Base-by-base conservation (phyloP, 2,797 vertebrate species). In the Melanotaenia maccullochi region DNA sequence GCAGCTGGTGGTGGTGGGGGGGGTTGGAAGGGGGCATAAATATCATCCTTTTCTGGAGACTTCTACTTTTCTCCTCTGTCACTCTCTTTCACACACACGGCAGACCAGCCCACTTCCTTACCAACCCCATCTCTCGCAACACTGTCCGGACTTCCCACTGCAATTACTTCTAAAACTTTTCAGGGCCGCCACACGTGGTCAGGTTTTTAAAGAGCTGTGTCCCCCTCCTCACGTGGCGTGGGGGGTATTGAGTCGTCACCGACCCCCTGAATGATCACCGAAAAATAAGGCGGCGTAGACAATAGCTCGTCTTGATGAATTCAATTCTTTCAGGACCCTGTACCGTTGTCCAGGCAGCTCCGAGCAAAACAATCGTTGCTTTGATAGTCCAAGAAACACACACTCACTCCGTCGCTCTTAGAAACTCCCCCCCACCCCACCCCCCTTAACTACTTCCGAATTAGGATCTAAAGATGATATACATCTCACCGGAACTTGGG, bases 141-240 rank as follows among this genome's bases (percentile, higher is more conserved):
- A 57, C 85, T 82, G 90, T 89, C 92, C 92, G 87, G 92, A 94
- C 95, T 94, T 95, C 94, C 95, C 94, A 95, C 93, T 94, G 94
- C 95, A 95, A 95, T 95, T 95, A 95, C 94, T 95, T 95, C 93
- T 93, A 9, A 94, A 95, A 95, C 93, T 94, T 95, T 95, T 95
- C 93, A 94, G 92, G 84, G 84, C 87, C 73, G 78, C 91, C 90
- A 94, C 94, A 95, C 95, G 95, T 95, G 94, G 94, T 94, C 87
- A 82, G 95, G 91, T 94, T 95, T 94, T 95, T 95, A 95, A 95
- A 91, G 89, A 95, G 94, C 93, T 94, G 90, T 83, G 77, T 87
- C 89, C 93, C 94, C 93, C 92, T 90, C 84, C 93, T 93, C 91
- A 93, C 93, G 91, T 93, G 94, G 93, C 92, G 79, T 28, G 83